phyloP scores from a whole-genome alignment of 2,797 vertebrate genomes.

The Avahi laniger region DNA sequence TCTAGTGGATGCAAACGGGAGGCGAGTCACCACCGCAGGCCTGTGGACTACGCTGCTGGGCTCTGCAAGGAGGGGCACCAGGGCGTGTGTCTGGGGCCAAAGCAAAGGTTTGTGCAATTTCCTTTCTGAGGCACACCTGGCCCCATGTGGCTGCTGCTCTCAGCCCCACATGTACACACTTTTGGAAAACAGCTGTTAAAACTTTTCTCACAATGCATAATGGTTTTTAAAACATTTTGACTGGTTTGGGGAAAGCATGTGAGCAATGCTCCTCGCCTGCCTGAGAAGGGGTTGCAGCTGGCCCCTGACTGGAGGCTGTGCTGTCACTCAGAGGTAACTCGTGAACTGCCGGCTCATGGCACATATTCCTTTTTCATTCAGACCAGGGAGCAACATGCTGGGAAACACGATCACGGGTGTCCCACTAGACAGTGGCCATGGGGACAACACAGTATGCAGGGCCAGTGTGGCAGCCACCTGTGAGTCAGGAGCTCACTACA shows the following conservation, averaged over 20 bases:
- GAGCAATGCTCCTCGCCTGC: not conserved
- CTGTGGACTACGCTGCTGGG: not conserved
- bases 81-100: not conserved
- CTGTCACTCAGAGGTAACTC: not conserved
- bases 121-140: not conserved
- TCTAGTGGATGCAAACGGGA: not conserved
- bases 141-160: not conserved
- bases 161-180: not conserved
- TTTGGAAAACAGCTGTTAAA: not conserved
- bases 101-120: not conserved
- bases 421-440: not conserved
- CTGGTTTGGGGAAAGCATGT: not conserved
- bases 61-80: not conserved
- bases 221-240: not conserved
- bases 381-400: not conserved
- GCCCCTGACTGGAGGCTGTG: no score
- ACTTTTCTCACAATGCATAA: not conserved
- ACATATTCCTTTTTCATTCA: not conserved
- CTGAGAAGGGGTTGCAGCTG: not conserved
- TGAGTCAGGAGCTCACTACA: not conserved
- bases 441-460: not conserved
- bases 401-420: not conserved
- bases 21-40: not conserved
- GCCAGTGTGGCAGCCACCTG: not conserved
- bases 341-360: rapidly evolving